Conservation (phyloP, 2,888 invertebrate genomes). For the Ferdinandea cuprea region DNA sequence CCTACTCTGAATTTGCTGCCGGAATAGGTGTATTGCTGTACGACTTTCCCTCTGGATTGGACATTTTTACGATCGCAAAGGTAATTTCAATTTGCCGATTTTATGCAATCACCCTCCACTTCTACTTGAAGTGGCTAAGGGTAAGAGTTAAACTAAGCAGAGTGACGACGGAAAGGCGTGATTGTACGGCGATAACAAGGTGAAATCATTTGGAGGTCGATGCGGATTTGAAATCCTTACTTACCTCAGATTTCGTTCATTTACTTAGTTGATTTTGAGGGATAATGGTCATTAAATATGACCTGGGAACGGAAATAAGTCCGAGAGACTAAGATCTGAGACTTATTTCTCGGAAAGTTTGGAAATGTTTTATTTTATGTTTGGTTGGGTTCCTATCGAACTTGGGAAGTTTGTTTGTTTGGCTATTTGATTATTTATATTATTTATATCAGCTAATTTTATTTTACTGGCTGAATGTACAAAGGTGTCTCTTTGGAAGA, state of each 20-base stretch:
- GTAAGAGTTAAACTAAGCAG: neutral
- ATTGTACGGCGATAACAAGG: constrained; percentile 25
- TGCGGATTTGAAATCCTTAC: constrained; percentile 21
- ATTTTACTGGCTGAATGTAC: too few relatives aligned
- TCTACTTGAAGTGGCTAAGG: neutral
- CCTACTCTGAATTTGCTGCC: constrained; percentile 2
- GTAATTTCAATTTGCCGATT: constrained; percentile 62
- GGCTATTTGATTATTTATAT: too few relatives aligned
- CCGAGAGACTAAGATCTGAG: too few relatives aligned
- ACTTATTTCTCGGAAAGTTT: too few relatives aligned
- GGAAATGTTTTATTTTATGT: too few relatives aligned
- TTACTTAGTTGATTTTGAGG: constrained; percentile 21
- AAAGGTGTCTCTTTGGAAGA: too few relatives aligned
- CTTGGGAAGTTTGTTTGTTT: too few relatives aligned
- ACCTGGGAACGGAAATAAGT: too few relatives aligned
- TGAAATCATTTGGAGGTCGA: constrained; percentile 24
- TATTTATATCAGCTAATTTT: too few relatives aligned
- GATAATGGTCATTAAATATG: too few relatives aligned
- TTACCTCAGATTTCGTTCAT: constrained; percentile 14
- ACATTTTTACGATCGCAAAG: constrained; percentile 67
- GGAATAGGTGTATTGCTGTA: neutral
- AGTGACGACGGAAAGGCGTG: neutral
- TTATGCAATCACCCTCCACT: constrained; percentile 42
- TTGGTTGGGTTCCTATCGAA: too few relatives aligned
- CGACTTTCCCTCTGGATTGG: constrained; percentile 39